Base-by-base conservation (phyloP, 2,888 invertebrate species). In the Dichetophora obliterata region DNA sequence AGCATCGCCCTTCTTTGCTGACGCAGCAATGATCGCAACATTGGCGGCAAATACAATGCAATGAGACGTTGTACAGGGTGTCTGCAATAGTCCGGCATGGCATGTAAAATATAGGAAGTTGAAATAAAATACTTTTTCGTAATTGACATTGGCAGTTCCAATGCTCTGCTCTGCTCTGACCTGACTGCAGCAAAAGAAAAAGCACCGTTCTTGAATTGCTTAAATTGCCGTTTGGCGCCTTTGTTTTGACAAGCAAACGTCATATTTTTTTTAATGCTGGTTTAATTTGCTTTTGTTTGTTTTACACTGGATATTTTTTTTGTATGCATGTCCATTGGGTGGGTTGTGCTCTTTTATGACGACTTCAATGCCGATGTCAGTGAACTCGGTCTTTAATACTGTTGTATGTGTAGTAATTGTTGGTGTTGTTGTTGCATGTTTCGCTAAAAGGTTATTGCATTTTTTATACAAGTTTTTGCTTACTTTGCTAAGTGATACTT, bases 161-260 rank as follows among this genome's bases (percentile, higher is more conserved):
- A 16, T n/a, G 16, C 24, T 16, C 14, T n/a, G 27, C 50, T 24
- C 31, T n/a, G 16, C 24, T 16, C 14, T n/a, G 27, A 27, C 14
- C 31, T 50, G 4, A 16, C 52, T 50, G 11, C 50, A 14, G 16
- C 50, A 11, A 9, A 5, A 27, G n/a, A 19, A 16, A 34, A 37
- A 43, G 65, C 43, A 22, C 19, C 65, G 68, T 24, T 24, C 37
- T 71, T 57, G 31, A 71, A 71, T 48, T 72, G 59, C 50, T 61
- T 24, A 24, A 61, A 61, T 50, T 48, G 9, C 48, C 65, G n/a
- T 73, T 73, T 31, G 61, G 43, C 48, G 59, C 61, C 59, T 72
- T 72, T 72, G 72, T 72, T 73, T 73, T 63, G 73, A 73, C 73
- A 73, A 48, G 48, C 50, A 48, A 43, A 73, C 73, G 52, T 73